Percentiles rank a stretch among this genome's conserved stretches.
phyloP scores from a whole-genome alignment of 2,888 invertebrate genomes.

The Erebia palarica region DNA sequence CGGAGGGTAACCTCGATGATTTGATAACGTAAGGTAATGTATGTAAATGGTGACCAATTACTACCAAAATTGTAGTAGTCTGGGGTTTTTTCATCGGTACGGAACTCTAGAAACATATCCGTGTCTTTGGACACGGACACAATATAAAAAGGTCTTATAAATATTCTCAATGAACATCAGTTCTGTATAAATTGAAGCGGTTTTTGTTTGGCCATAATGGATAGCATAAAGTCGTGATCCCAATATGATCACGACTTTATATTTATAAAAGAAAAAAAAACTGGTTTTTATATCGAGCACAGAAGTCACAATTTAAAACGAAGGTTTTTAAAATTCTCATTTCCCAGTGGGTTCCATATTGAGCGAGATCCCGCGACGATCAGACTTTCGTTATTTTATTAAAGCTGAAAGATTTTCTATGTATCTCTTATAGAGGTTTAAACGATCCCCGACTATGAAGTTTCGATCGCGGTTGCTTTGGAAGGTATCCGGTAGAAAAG shows the following conservation, averaged over 20 bases:
- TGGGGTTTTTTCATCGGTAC: not conserved
- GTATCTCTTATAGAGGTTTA: no score
- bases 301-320: constrained; percentile 20
- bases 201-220: constrained; percentile 21
- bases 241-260: constrained; percentile 26
- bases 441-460: no score
- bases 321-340: constrained; percentile 20
- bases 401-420: no score
- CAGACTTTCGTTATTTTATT: no score
- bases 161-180: constrained; percentile 10
- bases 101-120: not conserved
- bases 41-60: not conserved
- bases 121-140: not conserved
- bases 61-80: not conserved
- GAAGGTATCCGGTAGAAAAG: no score
- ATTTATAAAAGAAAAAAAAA: constrained; percentile 1
- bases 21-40: no score
- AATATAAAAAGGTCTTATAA: constrained; percentile 14
- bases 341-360: constrained; percentile 12
- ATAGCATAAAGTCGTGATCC: constrained; percentile 13
- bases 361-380: no score
- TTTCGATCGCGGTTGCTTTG: no score
- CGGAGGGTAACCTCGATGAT: no score
- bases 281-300: constrained; percentile 15
- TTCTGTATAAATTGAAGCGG: constrained; percentile 14